A percentile compares a stretch with the other conserved stretches of the same genome.
Evolutionary conservation across 2,888 invertebrate genomes (phyloP).

Genomic region (Megaustenia siamemsis): DNA sequence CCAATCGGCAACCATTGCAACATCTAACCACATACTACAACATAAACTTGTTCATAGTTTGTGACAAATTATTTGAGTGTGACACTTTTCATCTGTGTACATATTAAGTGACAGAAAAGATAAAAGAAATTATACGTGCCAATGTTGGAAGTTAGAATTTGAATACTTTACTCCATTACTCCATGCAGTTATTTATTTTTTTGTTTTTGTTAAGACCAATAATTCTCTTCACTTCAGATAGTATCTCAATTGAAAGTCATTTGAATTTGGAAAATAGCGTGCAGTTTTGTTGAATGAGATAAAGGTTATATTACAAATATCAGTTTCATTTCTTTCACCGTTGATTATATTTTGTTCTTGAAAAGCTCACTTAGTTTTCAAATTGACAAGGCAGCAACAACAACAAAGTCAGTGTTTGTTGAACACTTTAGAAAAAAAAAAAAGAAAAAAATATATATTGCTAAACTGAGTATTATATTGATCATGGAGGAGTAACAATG

Average conservation of each 20-base stretch:
- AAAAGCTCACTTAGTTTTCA: slow-evolving; percentile 12
- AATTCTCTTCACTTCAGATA: not conserved
- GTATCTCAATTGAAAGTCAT: not conserved
- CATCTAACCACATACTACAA: slow-evolving; percentile 28
- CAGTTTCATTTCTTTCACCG: not conserved
- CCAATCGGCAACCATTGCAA: slow-evolving; percentile 22
- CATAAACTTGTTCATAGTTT: slow-evolving; percentile 1
- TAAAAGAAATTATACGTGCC: not conserved
- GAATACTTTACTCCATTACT: not conserved
- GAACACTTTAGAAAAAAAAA: slow-evolving; percentile 12
- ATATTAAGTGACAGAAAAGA: slow-evolving; percentile 10
- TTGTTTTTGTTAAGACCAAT: not conserved
- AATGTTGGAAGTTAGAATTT: not conserved
- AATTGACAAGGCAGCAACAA: slow-evolving; percentile 41
- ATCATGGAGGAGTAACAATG: slow-evolving; percentile 41
- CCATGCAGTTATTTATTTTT: not conserved
- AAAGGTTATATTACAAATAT: not conserved
- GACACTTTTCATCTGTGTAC: slow-evolving; percentile 11
- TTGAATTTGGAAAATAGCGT: not conserved
- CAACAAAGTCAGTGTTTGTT: not conserved
- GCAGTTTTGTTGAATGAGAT: not conserved
- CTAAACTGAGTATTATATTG: slow-evolving; percentile 50
- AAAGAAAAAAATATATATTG: slow-evolving; percentile 40
- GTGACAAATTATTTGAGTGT: not conserved
- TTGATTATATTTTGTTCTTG: slow-evolving; percentile 9